phyloP scores from a whole-genome alignment of 2,113 vertebrate genomes.

The Pycnonotus jocosus region DNA sequence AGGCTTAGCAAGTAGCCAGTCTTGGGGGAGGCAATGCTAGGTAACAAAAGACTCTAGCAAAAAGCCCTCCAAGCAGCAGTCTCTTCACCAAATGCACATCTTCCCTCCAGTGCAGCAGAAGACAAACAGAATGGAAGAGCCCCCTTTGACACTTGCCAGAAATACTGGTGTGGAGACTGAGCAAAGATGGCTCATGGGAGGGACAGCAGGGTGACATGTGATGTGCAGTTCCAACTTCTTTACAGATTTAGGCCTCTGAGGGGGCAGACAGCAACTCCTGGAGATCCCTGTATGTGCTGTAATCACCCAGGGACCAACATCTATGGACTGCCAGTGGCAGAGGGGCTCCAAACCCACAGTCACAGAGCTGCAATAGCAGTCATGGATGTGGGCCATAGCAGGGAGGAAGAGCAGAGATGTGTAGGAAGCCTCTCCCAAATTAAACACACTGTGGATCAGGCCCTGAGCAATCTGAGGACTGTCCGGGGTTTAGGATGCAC shows the following conservation, averaged over 20 bases:
- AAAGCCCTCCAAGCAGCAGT: not conserved
- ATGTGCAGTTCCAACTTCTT: not conserved
- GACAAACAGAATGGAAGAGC: not conserved
- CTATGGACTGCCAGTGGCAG: not conserved
- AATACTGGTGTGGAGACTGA: fast-evolving
- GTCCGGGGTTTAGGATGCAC: not conserved
- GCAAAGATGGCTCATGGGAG: fast-evolving
- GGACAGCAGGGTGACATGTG: not conserved
- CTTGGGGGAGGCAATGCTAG: fast-evolving
- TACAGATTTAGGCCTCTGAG: not conserved
- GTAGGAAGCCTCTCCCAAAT: not conserved
- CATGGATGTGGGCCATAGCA: fast-evolving
- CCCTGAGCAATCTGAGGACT: not conserved
- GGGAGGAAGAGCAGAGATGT: not conserved
- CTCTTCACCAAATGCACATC: not conserved
- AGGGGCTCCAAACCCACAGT: not conserved
- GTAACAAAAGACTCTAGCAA: not conserved
- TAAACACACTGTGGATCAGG: not conserved
- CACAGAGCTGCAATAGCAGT: fast-evolving
- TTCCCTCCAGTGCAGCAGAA: not conserved
- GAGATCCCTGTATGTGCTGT: not conserved
- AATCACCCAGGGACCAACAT: not conserved
- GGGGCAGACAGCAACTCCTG: not conserved
- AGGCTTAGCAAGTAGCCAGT: not conserved
- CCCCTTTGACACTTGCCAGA: not conserved